Evolutionary conservation across 1,140 invertebrate species (phyloP).

Genomic region (Drosophila paulistorum): DNA sequence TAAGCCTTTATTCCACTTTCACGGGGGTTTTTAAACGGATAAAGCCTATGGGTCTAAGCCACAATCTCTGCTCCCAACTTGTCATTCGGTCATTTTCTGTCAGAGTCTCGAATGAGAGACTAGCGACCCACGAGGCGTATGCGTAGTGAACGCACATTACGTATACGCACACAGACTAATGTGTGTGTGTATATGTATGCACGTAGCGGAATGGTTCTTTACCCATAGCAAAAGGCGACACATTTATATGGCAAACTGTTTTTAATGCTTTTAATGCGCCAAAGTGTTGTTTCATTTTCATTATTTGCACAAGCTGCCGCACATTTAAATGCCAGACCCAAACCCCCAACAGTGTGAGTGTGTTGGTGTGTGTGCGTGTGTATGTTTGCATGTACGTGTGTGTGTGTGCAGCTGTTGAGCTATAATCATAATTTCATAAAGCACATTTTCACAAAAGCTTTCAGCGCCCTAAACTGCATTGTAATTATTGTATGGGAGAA

Average conservation of each 20-base stretch:
- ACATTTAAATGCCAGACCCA: constrained; percentile 70
- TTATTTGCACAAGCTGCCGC: constrained; percentile 80
- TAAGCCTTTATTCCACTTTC: neutral
- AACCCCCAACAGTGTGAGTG: neutral
- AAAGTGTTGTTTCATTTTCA: constrained; percentile 82
- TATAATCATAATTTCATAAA: constrained; percentile 82
- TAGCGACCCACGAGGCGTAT: constrained; percentile 61
- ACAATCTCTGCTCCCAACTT: constrained; percentile 22
- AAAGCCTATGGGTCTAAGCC: constrained; percentile 8
- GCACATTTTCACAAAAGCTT: constrained; percentile 82
- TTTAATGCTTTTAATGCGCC: constrained; percentile 81
- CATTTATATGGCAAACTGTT: constrained; percentile 80
- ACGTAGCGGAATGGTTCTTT: too few relatives aligned
- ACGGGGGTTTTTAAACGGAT: neutral
- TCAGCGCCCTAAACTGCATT: constrained; percentile 81
- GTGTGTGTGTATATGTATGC: neutral
- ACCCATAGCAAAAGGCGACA: constrained; percentile 25
- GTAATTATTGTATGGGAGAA: constrained; percentile 65
- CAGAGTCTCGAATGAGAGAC: neutral
- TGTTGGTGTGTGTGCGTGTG: constrained; percentile 12
- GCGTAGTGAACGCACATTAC: constrained; percentile 58
- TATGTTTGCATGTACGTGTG: neutral
- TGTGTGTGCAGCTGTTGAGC: constrained; percentile 74
- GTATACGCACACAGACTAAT: constrained; percentile 58
- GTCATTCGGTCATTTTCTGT: constrained; percentile 23